Conservation (phyloP, 2,888 invertebrate species). For the Agrochola lota region DNA sequence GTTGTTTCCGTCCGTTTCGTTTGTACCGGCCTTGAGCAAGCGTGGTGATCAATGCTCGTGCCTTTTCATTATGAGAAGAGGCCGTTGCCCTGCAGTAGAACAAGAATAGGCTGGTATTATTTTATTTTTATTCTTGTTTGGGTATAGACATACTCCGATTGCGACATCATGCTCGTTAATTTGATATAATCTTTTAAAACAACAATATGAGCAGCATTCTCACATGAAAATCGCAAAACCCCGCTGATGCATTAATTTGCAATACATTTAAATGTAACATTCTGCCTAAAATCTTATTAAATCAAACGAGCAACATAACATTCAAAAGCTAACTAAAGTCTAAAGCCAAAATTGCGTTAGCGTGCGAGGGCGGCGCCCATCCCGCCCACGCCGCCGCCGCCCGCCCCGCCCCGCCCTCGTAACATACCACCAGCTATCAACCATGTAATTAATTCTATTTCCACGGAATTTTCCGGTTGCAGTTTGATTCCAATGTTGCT, state of each 20-base stretch:
- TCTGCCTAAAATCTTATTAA: slow-evolving; percentile 19
- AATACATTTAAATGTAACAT: slow-evolving; percentile 18
- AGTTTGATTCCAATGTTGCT: slow-evolving; percentile 55
- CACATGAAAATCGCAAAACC: background rate
- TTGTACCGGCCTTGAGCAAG: too few relatives aligned
- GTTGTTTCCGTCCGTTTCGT: too few relatives aligned
- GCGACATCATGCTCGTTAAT: too few relatives aligned
- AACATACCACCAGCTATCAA: slow-evolving; percentile 62
- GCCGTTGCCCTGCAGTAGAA: too few relatives aligned
- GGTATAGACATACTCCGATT: background rate
- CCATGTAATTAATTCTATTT: slow-evolving; percentile 84
- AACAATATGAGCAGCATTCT: too few relatives aligned
- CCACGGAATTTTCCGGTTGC: slow-evolving; percentile 69
- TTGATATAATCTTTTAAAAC: too few relatives aligned
- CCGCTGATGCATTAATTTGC: background rate
- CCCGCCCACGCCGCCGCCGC: slow-evolving; percentile 60
- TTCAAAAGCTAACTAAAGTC: slow-evolving; percentile 65
- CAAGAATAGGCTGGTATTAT: too few relatives aligned
- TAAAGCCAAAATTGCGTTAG: slow-evolving; percentile 77
- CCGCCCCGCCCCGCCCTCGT: slow-evolving; percentile 64
- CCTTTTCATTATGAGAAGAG: too few relatives aligned
- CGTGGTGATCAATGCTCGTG: too few relatives aligned
- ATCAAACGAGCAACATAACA: slow-evolving; percentile 48
- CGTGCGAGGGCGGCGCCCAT: slow-evolving; percentile 64
- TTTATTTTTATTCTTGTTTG: background rate